Evolutionary conservation across 2,888 invertebrate species (phyloP), one percentile per base, ranked within the genome.

Genomic region (Actias luna): DNA sequence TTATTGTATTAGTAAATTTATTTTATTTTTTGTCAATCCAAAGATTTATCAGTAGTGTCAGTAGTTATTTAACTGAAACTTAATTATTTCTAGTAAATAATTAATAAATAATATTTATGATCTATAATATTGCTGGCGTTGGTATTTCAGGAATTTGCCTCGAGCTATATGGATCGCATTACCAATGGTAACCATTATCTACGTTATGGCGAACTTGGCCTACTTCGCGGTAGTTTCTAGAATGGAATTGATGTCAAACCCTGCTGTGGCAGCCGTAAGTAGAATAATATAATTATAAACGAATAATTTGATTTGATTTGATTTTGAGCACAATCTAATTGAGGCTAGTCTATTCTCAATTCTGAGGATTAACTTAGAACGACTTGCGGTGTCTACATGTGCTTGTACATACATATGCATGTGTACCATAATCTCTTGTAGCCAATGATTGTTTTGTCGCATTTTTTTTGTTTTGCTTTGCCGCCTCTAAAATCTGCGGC

Each of bases 101-200:
- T 12, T 27, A 42, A 42, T 39, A 60, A 46, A n/a, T n/a, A 42
- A 63, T 60, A 33, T 31, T 60, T 18, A 61, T 50, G 36, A 14
- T 39, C 16, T 60, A 58, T 36, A 33, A 60, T 63, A 58, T 60
- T 65, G 42, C 50, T 58, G 61, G 68, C 25, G 64, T 52, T 60
- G 67, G 52, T 69, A 70, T 93, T 93, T 71, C 93, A 98, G 98
- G 89, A 98, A 98, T 91, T 92, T 99, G 64, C 98, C 98, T 0
- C 94, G 97, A 60, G 98, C 98, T 18, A 98, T 98, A 82, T 98
- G 97, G 96, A 97, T 98, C 75, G 98, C 98, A 2, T 95, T 98
- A 93, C 98, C 98, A 0, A 89, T 97, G 78, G 98, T 98, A 66
- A 98, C 98, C 0, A 93, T 95, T 58, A 96, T 98, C 67, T 99